Evolutionary conservation across 2,797 vertebrate species (phyloP).

Genomic region (Acipenser ruthenus): DNA sequence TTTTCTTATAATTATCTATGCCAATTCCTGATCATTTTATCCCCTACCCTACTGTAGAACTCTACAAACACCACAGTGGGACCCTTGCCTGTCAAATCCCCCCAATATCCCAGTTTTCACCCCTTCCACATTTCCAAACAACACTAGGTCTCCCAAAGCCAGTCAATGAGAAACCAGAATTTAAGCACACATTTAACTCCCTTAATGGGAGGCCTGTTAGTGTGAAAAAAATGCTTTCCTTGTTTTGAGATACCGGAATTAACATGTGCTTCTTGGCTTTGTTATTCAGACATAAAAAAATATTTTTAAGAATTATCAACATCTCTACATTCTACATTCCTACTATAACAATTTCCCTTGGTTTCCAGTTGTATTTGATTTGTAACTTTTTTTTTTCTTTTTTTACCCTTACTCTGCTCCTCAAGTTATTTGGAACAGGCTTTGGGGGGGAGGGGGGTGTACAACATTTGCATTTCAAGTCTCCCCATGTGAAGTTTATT

Average conservation of each 20-base stretch:
- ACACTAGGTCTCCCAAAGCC: constrained; percentile 20
- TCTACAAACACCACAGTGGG: no score
- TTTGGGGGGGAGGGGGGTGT: not conserved
- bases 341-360: constrained; percentile 1
- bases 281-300: constrained; percentile 16
- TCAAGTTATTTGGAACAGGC: not conserved
- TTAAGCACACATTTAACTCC: constrained; percentile 37
- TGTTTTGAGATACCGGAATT: constrained; percentile 17
- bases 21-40: no score
- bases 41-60: no score
- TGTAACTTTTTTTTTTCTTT: not conserved
- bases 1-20: no score
- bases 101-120: no score
- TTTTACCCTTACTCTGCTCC: not conserved
- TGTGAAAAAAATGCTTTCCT: constrained; percentile 29
- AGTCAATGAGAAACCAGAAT: constrained; percentile 27
- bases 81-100: no score
- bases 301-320: constrained; percentile 5
- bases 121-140: no score
- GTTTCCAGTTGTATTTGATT: not conserved
- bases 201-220: constrained; percentile 34
- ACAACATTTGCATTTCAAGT: not conserved
- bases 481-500: constrained; percentile 29
- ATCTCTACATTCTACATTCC: not conserved
- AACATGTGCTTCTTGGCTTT: constrained; percentile 35